A percentile compares a stretch with the other conserved stretches of the same genome.
Evolutionary conservation across 92 coral and sea anemone genomes (phyloP).

Genomic region (Zoanthus sociatus): DNA sequence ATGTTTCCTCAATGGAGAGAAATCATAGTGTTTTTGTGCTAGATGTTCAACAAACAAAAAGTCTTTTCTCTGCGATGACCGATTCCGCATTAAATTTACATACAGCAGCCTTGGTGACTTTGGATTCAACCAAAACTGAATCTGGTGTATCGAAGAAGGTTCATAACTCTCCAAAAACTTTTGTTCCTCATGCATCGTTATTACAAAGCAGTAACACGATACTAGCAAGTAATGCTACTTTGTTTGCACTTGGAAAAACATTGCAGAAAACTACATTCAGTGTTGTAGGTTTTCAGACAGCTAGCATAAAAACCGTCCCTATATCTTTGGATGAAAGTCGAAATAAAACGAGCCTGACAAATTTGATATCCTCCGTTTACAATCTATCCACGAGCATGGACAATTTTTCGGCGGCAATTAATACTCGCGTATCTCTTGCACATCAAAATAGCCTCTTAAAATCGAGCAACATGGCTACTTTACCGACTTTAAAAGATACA

Average conservation of each 20-base stretch:
- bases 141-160: neutral
- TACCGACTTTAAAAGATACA: neutral
- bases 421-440: neutral
- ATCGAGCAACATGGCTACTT: neutral
- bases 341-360: neutral
- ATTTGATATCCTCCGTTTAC: neutral
- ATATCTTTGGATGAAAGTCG: neutral
- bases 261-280: too few relatives aligned
- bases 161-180: neutral
- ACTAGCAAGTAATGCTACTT: neutral
- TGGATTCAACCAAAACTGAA: neutral
- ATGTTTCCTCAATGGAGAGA: slow-evolving; percentile 45
- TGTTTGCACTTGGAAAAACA: too few relatives aligned
- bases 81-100: neutral
- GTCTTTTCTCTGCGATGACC: neutral
- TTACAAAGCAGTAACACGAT: neutral
- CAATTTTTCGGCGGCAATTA: neutral
- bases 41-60: neutral
- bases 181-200: neutral
- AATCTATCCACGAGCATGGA: neutral
- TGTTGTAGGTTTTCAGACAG: too few relatives aligned
- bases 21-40: slow-evolving; percentile 34
- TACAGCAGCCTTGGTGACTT: neutral
- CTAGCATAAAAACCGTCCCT: neutral
- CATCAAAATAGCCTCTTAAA: neutral